phyloP scores from a whole-genome alignment of 64 coral and sea anemone genomes.

The Hydrozoanthus tunicans region DNA sequence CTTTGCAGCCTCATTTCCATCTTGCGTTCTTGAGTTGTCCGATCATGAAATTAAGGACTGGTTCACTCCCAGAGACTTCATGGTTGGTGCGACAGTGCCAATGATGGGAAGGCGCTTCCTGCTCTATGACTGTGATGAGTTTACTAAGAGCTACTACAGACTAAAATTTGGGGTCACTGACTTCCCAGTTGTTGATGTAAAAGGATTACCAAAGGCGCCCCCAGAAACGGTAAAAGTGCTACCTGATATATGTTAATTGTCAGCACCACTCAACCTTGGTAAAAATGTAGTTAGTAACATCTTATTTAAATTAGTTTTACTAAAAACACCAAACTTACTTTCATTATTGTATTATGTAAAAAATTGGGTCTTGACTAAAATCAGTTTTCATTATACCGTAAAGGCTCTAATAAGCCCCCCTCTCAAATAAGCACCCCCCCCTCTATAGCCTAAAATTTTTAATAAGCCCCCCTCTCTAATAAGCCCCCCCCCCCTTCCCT shows the following conservation, averaged over 20 bases:
- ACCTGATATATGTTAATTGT: not conserved
- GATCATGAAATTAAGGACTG: constrained; percentile 97
- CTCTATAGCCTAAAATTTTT: too few relatives aligned
- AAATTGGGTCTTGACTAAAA: too few relatives aligned
- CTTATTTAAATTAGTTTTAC: too few relatives aligned
- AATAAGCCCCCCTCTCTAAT: too few relatives aligned
- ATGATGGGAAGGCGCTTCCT: constrained; percentile 92
- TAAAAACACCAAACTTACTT: too few relatives aligned
- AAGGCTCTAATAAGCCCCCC: too few relatives aligned
- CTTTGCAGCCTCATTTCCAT: constrained; percentile 90
- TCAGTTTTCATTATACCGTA: too few relatives aligned
- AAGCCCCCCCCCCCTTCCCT: too few relatives aligned
- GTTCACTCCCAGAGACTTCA: constrained; percentile 93
- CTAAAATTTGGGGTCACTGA: constrained; percentile 80
- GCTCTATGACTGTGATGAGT: constrained; percentile 93
- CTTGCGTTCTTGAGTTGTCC: constrained; percentile 90
- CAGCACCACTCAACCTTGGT: too few relatives aligned
- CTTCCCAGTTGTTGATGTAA: constrained; percentile 72
- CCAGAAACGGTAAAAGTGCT: constrained; percentile 62
- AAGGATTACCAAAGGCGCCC: constrained; percentile 56
- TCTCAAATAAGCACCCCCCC: too few relatives aligned
- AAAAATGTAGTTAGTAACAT: too few relatives aligned
- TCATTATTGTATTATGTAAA: too few relatives aligned
- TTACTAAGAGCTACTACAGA: constrained; percentile 90
- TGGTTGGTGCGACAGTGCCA: constrained; percentile 86